These are phyloP conservation scores for Apogon talboti DNA, from an alignment of 2,797 vertebrate genomes.

Conservation along the genomic window DNA sequence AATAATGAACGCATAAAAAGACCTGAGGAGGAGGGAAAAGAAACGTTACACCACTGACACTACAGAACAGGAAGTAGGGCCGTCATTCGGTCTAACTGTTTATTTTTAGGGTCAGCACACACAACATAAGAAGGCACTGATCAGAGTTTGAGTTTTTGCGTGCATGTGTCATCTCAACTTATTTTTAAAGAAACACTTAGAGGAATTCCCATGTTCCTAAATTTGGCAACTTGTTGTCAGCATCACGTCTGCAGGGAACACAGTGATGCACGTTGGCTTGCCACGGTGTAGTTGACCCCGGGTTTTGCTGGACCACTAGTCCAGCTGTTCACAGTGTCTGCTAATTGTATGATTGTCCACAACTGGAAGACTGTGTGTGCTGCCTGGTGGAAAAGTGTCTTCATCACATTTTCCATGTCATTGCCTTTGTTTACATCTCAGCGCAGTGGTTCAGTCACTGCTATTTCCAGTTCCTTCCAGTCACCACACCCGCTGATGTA, in stretches of 20 bases:
- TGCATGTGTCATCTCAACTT: background rate
- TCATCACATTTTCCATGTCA: slow-evolving; percentile 26
- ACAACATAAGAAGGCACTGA: slow-evolving; percentile 8
- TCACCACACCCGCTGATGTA: background rate
- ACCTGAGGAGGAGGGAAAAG: slow-evolving; percentile 23
- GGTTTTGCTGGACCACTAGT: background rate
- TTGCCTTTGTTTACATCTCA: slow-evolving; percentile 3
- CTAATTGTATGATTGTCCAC: background rate
- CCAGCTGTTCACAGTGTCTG: slow-evolving; percentile 19
- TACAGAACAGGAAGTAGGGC: slow-evolving; percentile 8
- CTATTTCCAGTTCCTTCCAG: slow-evolving; percentile 13
- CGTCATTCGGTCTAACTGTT: slow-evolving; percentile 26
- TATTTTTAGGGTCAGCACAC: slow-evolving; percentile 11
- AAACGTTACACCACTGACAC: slow-evolving; percentile 20
- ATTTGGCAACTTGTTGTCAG: background rate
- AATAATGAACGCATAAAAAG: slow-evolving; percentile 23
- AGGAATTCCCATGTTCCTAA: background rate
- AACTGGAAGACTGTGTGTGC: background rate
- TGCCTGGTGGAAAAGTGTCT: slow-evolving; percentile 12
- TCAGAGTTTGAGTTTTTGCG: background rate
- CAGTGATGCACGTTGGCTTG: background rate
- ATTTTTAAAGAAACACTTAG: background rate
- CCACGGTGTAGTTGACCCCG: background rate
- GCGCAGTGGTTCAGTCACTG: slow-evolving; percentile 4
- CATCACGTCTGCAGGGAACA: background rate